Evolutionary conservation across 1,140 invertebrate species (phyloP).

Genomic region (Drosophila novamexicana): DNA sequence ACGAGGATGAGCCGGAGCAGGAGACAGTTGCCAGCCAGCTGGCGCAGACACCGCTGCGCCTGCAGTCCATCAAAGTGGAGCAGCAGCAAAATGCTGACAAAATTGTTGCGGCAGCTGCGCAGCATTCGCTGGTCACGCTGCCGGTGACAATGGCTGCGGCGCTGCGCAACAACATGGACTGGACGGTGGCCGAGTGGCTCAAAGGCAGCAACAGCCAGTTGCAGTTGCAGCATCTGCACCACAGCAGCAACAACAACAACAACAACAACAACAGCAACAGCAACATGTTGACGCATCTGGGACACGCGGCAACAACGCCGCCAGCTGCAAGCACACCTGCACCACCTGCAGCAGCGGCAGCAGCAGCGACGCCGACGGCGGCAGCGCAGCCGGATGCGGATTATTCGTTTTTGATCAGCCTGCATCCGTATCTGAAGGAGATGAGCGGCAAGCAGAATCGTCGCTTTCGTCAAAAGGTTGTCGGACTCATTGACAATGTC

Average conservation of each 20-base stretch:
- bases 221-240: constrained; percentile 9
- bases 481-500: constrained; percentile 73
- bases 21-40: background rate
- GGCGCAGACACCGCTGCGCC: constrained; percentile 41
- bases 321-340: constrained; percentile 12
- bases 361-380: background rate
- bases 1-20: constrained; percentile 6
- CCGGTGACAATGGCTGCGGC: constrained; percentile 54
- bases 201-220: constrained; percentile 37
- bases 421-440: constrained; percentile 77
- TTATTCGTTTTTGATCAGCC: constrained; percentile 76
- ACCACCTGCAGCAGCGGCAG: background rate
- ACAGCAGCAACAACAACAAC: constrained; percentile 13
- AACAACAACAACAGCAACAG: constrained; percentile 7
- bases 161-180: constrained; percentile 59
- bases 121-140: constrained; percentile 60
- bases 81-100: constrained; percentile 29
- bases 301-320: constrained; percentile 29
- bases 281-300: constrained; percentile 25
- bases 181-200: constrained; percentile 63
- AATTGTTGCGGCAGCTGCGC: constrained; percentile 37
- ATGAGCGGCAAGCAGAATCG: constrained; percentile 81
- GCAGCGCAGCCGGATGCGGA: constrained; percentile 66
- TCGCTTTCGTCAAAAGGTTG: constrained; percentile 75
- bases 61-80: constrained; percentile 70